Conservation (phyloP, 2,797 vertebrate species). For the Mormyrus hasselquistii region DNA sequence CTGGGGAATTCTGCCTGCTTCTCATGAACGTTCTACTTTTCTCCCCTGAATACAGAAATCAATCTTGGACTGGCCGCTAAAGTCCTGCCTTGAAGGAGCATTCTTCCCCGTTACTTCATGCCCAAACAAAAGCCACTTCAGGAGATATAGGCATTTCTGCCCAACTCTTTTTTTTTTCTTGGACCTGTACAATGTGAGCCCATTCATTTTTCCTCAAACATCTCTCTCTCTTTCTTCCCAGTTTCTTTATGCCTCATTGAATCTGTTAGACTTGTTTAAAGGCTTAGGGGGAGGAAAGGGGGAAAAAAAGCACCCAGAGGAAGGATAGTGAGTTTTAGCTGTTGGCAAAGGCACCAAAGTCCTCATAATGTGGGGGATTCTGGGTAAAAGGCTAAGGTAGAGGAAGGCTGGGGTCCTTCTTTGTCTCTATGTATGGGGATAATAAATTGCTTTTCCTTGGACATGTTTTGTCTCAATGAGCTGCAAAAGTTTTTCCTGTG, state of each 20-base stretch:
- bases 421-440: constrained; percentile 36
- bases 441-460: constrained; percentile 35
- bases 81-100: constrained; percentile 74
- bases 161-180: constrained; percentile 62
- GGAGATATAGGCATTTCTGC: constrained; percentile 74
- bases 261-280: constrained; percentile 64
- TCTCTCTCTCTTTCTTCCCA: constrained; percentile 59
- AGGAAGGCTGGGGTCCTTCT: constrained; percentile 27
- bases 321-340: constrained; percentile 47
- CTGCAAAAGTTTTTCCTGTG: constrained; percentile 27
- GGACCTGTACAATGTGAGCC: constrained; percentile 64
- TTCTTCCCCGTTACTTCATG: constrained; percentile 75
- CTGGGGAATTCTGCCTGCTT: constrained; percentile 82
- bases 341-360: constrained; percentile 48
- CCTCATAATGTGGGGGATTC: constrained; percentile 41
- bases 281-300: constrained; percentile 30
- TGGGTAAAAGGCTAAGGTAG: constrained; percentile 40
- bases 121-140: constrained; percentile 85
- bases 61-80: constrained; percentile 72
- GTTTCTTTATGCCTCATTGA: constrained; percentile 76
- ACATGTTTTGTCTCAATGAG: constrained; percentile 30
- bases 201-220: constrained; percentile 66
- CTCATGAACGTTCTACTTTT: constrained; percentile 91
- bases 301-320: constrained; percentile 60
- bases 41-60: constrained; percentile 84